These are phyloP conservation scores for Thalassophryne amazonica DNA, from an alignment of 2,797 vertebrate species.

Conservation along the genomic window DNA sequence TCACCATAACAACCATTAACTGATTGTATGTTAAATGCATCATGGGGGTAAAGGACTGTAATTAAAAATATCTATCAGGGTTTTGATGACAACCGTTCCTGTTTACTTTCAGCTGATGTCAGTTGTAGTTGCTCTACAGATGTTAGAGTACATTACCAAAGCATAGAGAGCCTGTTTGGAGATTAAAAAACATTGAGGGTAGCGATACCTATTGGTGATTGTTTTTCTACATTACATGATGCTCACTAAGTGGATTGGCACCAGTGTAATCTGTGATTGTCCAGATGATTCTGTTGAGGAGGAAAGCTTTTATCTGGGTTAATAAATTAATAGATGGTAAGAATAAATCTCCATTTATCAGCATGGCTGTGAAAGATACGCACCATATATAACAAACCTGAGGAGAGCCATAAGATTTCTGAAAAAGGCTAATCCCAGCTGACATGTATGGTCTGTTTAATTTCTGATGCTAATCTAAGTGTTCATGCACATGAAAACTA, in stretches of 20 bases:
- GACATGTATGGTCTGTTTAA: slow-evolving; percentile 41
- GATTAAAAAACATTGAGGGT: slow-evolving; percentile 33
- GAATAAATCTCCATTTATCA: slow-evolving; percentile 77
- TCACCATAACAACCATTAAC: too few species aligned
- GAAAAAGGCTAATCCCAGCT: slow-evolving; percentile 61
- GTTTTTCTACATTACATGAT: slow-evolving; percentile 33
- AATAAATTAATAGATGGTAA: slow-evolving; percentile 71
- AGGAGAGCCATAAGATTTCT: slow-evolving; percentile 52
- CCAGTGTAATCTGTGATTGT: slow-evolving; percentile 50
- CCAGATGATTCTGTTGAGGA: slow-evolving; percentile 38
- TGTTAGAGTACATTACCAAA: slow-evolving; percentile 11
- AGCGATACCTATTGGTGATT: slow-evolving; percentile 47
- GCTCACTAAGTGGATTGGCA: slow-evolving; percentile 57
- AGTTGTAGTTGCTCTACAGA: not conserved
- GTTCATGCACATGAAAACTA: not conserved
- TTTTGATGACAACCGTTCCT: not conserved
- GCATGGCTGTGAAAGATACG: slow-evolving; percentile 48
- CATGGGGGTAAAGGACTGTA: too few species aligned
- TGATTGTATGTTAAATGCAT: too few species aligned
- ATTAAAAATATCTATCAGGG: not conserved
- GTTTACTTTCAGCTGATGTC: not conserved
- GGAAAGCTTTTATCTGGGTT: slow-evolving; percentile 60
- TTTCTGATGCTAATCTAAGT: slow-evolving; percentile 3
- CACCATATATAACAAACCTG: slow-evolving; percentile 11
- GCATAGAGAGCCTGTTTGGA: not conserved